Evolutionary conservation across 64 coral and sea anemone species (phyloP), one percentile per base, ranked within the genome.

Genomic region (Actinia tenebrosa): DNA sequence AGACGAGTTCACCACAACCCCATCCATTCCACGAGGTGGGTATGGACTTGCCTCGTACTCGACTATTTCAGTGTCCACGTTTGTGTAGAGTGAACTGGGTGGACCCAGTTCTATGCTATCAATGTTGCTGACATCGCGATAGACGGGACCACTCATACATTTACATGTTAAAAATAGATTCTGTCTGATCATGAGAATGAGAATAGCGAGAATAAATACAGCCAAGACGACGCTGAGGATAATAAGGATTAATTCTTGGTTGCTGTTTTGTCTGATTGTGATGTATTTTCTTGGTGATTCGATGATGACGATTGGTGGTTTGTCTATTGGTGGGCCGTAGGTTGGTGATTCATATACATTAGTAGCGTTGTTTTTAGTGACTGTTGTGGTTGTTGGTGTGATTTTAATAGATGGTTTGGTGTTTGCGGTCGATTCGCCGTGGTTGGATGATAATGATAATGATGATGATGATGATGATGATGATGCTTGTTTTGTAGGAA

Each of bases 231-330:
- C 89, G 50, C 94, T 93, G 14, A 97, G 62, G 78, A 97, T 87
- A 23, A 97, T 97, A 3, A 97, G 94, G 44, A 97, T 90, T 46
- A 97, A 37, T 77, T 97, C 91, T 86, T 97, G 94, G 17, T 97
- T 93, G 69, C 80, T 83, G 53, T 91, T 84, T 71, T 97, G 87
- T 30, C 87, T 85, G 54, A 97, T 97, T 16, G 94, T 97, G 54
- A 97, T 93, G 37, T 90, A 93, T 87, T 93, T 97, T 55, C 88
- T 79, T 62, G 84, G 79, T 11, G 84, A 79, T 61, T 97, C 94
- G 20, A 97, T 93, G 61, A 97, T 92, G 3, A 97, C 54, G 50
- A 97, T 45, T 8, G 71, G 64, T 15, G 87, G 87, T 45, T 71
- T 53, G 77, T 92, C 79, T 16, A 52, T 69, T 50, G 80, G 43